A percentile compares a stretch with the other conserved stretches of the same genome.
Evolutionary conservation across 2,888 invertebrate genomes (phyloP).

Genomic region (Deilephila elpenor): DNA sequence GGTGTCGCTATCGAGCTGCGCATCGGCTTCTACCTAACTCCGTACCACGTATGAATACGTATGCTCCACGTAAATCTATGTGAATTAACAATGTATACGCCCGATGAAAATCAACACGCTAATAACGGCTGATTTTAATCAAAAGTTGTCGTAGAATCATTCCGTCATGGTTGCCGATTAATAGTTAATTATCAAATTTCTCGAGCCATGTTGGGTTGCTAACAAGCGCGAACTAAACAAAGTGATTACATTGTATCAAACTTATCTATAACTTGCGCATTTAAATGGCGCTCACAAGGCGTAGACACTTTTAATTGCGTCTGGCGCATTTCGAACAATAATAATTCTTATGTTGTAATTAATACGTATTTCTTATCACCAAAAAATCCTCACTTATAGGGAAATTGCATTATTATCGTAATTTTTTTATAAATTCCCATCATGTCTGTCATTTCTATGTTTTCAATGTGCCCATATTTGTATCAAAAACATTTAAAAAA

Average conservation of each 20-base stretch:
- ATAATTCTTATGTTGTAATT: neutral
- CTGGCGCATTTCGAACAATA: neutral
- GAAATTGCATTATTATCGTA: no score
- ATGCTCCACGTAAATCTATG: neutral
- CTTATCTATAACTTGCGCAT: slow-evolving; percentile 10
- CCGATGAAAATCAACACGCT: neutral
- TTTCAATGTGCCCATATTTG: no score
- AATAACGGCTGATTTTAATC: neutral
- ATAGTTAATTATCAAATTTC: slow-evolving; percentile 24
- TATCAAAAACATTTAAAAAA: no score
- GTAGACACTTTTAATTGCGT: slow-evolving; percentile 5
- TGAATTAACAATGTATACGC: neutral
- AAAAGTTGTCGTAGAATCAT: slow-evolving; percentile 3
- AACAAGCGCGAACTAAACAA: slow-evolving; percentile 22
- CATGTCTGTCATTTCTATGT: no score
- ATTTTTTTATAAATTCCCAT: no score
- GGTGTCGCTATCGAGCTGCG: slow-evolving; percentile 77
- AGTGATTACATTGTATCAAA: slow-evolving; percentile 17
- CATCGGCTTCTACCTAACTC: slow-evolving; percentile 75
- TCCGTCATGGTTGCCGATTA: slow-evolving; percentile 4
- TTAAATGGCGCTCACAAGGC: slow-evolving; percentile 1
- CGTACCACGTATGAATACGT: slow-evolving; percentile 24
- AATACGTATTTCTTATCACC: neutral
- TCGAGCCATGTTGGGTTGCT: slow-evolving; percentile 3
- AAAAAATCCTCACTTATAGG: no score